Evolutionary conservation across 2,888 invertebrate genomes (phyloP).

Genomic region (Criorhina ranunculi): DNA sequence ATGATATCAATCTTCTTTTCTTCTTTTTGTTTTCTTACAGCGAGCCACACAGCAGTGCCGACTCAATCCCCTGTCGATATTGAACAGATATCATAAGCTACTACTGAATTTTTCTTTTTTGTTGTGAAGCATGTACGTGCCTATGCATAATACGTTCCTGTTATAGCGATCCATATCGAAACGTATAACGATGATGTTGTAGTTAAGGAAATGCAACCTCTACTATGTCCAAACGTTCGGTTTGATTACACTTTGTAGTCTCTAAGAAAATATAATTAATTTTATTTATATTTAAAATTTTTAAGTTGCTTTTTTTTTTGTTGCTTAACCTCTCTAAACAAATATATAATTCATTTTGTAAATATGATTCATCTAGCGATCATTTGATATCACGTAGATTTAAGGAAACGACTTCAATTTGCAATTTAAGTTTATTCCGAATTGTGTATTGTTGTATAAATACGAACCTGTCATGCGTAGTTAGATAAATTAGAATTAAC

Average conservation of each 20-base stretch:
- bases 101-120: conserved; percentile 16
- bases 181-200: conserved; percentile 34
- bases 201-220: conserved; percentile 48
- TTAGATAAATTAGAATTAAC: conserved; percentile 50
- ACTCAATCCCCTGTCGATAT: conserved; percentile 75
- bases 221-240: conserved; percentile 27
- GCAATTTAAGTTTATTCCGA: conserved; percentile 41
- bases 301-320: conserved; percentile 29
- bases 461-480: conserved; percentile 25
- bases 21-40: conserved; percentile 72
- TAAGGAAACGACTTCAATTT: conserved; percentile 29
- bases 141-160: conserved; percentile 62
- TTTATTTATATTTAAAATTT: conserved; percentile 30
- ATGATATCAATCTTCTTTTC: conserved; percentile 5
- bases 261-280: conserved; percentile 15
- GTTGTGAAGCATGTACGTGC: conserved; percentile 47
- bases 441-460: conserved; percentile 21
- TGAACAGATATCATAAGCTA: conserved; percentile 78
- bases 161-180: conserved; percentile 42
- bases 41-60: conserved; percentile 77
- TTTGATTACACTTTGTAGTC: conserved; percentile 15
- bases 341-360: conserved; percentile 49
- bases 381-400: conserved; percentile 39
- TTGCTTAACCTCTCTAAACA: conserved; percentile 11
- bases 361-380: conserved; percentile 56